phyloP scores from a whole-genome alignment of 1,140 invertebrate species.

The Oryzaephilus surinamensis region DNA sequence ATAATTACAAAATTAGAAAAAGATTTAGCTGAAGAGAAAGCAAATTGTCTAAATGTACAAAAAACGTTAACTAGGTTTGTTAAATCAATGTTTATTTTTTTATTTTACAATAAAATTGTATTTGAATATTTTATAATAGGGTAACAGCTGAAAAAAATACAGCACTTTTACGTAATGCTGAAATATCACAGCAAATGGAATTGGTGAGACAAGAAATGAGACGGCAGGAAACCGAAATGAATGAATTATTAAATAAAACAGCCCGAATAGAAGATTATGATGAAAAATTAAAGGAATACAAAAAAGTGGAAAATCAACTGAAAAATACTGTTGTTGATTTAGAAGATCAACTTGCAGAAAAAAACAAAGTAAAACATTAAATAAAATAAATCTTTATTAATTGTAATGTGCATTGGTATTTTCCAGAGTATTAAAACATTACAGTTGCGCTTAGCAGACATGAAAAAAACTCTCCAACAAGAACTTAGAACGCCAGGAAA shows the following conservation, averaged over 20 bases:
- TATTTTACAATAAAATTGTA: neutral
- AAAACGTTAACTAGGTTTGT: constrained; percentile 33
- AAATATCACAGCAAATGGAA: constrained; percentile 72
- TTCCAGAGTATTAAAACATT: constrained; percentile 76
- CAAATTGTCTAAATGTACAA: constrained; percentile 32
- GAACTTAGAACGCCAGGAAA: constrained; percentile 53
- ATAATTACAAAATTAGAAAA: constrained; percentile 31
- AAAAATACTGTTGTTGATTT: constrained; percentile 51
- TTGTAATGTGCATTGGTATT: no score
- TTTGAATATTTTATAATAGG: constrained; percentile 24
- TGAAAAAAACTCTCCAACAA: constrained; percentile 83
- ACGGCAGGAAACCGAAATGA: constrained; percentile 48
- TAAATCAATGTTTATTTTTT: constrained; percentile 3
- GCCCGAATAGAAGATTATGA: constrained; percentile 39
- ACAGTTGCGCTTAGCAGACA: constrained; percentile 73
- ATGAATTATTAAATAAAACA: constrained; percentile 42
- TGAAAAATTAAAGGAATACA: constrained; percentile 39
- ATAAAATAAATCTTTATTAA: no score
- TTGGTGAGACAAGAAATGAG: constrained; percentile 58
- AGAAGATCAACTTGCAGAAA: constrained; percentile 66
- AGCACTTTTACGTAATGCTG: constrained; percentile 65
- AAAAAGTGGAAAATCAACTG: constrained; percentile 45
- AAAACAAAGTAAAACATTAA: constrained; percentile 68
- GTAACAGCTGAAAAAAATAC: constrained; percentile 66
- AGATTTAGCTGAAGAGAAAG: constrained; percentile 30